phyloP scores from a whole-genome alignment of 2,888 invertebrate species.

The Strigamia maritima region DNA sequence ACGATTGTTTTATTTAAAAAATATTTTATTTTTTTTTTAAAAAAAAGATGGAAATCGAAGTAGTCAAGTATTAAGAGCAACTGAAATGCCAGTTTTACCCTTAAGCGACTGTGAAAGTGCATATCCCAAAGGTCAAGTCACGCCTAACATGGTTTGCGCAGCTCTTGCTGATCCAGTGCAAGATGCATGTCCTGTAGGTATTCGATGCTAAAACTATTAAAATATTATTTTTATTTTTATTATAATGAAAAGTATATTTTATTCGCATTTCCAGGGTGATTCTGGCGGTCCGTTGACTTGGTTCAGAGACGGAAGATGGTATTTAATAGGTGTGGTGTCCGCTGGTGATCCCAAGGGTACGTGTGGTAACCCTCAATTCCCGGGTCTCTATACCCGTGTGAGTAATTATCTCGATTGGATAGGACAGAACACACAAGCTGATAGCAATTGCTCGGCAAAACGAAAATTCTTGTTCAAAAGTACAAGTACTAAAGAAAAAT shows the following conservation, averaged over 20 bases:
- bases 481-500: not conserved
- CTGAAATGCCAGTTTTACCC: conserved; percentile 4
- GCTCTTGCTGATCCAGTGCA: not conserved
- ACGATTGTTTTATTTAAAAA: not conserved
- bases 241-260: not conserved
- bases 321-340: conserved; percentile 37
- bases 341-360: conserved; percentile 20
- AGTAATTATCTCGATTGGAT: conserved; percentile 35
- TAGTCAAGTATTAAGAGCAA: not conserved
- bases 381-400: conserved; percentile 33
- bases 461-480: not conserved
- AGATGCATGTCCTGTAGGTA: conserved; percentile 23
- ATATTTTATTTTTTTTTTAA: not conserved
- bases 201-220: not conserved
- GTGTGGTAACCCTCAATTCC: conserved; percentile 25
- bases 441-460: not conserved
- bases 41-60: conserved; percentile 5
- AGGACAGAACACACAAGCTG: conserved; percentile 9
- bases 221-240: no score
- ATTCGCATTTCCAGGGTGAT: conserved; percentile 29
- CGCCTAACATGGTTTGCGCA: not conserved
- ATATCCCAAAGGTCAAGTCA: not conserved
- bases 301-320: not conserved
- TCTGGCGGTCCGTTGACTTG: conserved; percentile 36
- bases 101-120: not conserved